phyloP scores from a whole-genome alignment of 1,140 invertebrate genomes.

The Pachypeltis micranthus region DNA sequence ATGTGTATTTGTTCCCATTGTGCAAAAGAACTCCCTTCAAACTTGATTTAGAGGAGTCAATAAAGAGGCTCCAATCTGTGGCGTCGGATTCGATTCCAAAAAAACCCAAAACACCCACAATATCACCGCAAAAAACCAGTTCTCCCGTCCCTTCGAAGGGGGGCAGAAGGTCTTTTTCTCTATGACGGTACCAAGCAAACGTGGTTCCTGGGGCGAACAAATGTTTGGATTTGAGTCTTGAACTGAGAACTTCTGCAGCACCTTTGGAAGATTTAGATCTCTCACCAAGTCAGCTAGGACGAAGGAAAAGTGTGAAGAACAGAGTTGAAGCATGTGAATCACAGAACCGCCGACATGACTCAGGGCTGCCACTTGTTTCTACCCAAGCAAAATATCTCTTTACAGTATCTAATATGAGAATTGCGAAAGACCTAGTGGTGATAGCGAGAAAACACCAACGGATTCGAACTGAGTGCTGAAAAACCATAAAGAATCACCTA shows the following conservation, averaged over 20 bases:
- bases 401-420: no score
- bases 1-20: no score
- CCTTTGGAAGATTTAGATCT: not conserved
- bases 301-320: no score
- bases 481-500: no score
- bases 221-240: not conserved
- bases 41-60: not conserved
- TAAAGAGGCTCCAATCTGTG: not conserved
- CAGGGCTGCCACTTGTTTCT: no score
- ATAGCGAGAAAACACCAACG: no score
- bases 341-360: no score
- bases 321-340: no score
- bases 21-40: no score
- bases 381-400: no score
- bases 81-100: not conserved
- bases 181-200: not conserved
- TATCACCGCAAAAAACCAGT: not conserved
- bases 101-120: not conserved
- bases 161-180: not conserved
- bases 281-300: slow-evolving; percentile 8
- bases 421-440: no score
- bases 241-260: not conserved
- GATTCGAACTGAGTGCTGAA: no score
- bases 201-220: not conserved
- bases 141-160: not conserved